A percentile compares a stretch with the other conserved stretches of the same genome.
Evolutionary conservation across 2,888 invertebrate species (phyloP).

Genomic region (Gortyna flavago): DNA sequence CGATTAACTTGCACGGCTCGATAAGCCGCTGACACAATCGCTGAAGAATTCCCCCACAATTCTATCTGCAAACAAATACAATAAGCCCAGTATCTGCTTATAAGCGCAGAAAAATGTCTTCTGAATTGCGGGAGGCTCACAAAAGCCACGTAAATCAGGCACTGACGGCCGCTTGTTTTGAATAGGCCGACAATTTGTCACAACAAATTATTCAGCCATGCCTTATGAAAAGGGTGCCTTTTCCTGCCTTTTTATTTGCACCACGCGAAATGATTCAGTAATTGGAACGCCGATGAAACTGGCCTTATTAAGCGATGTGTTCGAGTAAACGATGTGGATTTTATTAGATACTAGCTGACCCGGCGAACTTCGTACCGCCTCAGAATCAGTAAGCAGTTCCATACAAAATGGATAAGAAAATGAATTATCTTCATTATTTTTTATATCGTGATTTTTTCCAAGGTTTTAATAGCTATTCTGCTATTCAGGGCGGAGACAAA

Average conservation of each 20-base stretch:
- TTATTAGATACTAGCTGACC: conserved; percentile 52
- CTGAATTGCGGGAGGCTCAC: conserved; percentile 63
- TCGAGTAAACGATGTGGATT: conserved; percentile 41
- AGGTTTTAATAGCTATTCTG: no score
- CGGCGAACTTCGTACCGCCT: no score
- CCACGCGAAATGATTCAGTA: conserved; percentile 71
- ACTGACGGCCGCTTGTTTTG: conserved; percentile 78
- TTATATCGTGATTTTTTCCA: no score
- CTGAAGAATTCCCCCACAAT: conserved; percentile 18
- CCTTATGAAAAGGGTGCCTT: conserved; percentile 79
- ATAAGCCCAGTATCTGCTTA: conserved; percentile 60
- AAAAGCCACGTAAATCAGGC: conserved; percentile 75
- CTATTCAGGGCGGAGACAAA: no score
- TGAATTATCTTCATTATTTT: no score
- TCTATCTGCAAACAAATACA: conserved; percentile 38
- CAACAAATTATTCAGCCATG: conserved; percentile 83
- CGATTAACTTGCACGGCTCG: conserved; percentile 2
- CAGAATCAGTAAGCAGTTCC: no score
- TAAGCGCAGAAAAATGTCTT: conserved; percentile 67
- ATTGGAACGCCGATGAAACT: conserved; percentile 70
- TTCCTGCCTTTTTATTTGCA: conserved; percentile 63
- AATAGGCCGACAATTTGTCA: conserved; percentile 83
- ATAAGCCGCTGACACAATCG: conserved; percentile 14
- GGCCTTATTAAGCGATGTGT: conserved; percentile 67
- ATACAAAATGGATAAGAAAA: no score